These are phyloP conservation scores for Epsilonema sp. DNA, from an alignment of 2,888 invertebrate genomes.

Conservation along the genomic window DNA sequence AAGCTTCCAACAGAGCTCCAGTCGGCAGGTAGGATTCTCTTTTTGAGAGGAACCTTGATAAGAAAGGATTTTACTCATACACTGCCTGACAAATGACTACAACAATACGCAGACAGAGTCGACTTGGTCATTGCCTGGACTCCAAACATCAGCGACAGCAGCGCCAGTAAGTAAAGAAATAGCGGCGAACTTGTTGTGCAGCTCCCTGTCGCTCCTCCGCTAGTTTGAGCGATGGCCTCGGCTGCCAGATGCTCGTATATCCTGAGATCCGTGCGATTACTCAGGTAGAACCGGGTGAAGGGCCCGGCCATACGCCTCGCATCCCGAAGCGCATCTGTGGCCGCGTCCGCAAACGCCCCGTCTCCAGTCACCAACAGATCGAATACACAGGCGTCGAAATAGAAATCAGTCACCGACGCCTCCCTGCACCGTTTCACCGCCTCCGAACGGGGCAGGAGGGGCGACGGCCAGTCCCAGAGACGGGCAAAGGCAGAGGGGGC, in stretches of 20 bases:
- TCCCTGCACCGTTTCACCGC: slow-evolving; percentile 28
- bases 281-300: slow-evolving; percentile 9
- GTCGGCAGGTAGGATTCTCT: too few species aligned
- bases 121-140: too few species aligned
- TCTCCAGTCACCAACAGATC: slow-evolving; percentile 37
- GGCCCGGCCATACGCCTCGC: slow-evolving; percentile 11
- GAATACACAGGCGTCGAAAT: slow-evolving; percentile 41
- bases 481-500: slow-evolving; percentile 17
- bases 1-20: too few species aligned
- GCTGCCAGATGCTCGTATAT: slow-evolving; percentile 3
- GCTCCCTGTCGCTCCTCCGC: too few species aligned
- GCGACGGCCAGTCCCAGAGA: slow-evolving; percentile 10
- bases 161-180: too few species aligned
- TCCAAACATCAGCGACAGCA: too few species aligned
- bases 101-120: too few species aligned
- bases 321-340: slow-evolving; percentile 13
- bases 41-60: too few species aligned
- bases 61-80: too few species aligned
- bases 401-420: slow-evolving; percentile 35
- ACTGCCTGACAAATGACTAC: too few species aligned
- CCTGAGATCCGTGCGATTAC: slow-evolving; percentile 8
- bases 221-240: too few species aligned
- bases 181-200: too few species aligned
- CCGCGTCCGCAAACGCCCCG: slow-evolving; percentile 11
- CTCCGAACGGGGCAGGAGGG: slow-evolving; percentile 11